A percentile compares a stretch with the other conserved stretches of the same genome.
Evolutionary conservation across 1,140 invertebrate genomes (phyloP).

Genomic region (Macrocentrus cingulum): DNA sequence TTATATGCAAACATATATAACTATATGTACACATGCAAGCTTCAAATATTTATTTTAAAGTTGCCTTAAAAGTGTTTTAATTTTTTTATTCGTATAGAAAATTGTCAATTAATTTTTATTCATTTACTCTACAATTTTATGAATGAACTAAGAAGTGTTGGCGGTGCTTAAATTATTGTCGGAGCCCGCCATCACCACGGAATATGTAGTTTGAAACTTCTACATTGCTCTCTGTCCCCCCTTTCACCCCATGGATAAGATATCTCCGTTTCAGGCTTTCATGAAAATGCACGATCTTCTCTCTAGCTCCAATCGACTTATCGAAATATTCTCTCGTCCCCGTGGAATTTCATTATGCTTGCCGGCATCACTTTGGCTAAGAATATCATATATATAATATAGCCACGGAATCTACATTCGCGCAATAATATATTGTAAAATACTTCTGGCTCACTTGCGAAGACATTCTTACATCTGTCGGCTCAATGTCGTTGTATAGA

Average conservation of each 20-base stretch:
- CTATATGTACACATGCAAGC: too few relatives aligned
- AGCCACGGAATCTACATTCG: neutral
- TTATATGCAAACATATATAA: too few relatives aligned
- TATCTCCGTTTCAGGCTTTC: neutral
- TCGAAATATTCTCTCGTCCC: constrained; percentile 16
- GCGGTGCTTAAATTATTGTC: constrained; percentile 18
- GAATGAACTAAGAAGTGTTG: constrained; percentile 5
- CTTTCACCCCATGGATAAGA: neutral
- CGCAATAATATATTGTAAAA: neutral
- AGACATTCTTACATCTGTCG: too few relatives aligned
- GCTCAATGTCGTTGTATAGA: neutral
- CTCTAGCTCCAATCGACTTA: constrained; percentile 11
- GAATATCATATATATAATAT: constrained; percentile 1
- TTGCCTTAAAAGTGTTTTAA: too few relatives aligned
- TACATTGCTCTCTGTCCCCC: neutral
- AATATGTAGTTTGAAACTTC: neutral
- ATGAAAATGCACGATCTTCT: neutral
- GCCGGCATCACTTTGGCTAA: constrained; percentile 15
- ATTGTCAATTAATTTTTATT: neutral
- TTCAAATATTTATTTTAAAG: too few relatives aligned
- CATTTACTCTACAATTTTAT: neutral
- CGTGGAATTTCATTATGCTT: constrained; percentile 26
- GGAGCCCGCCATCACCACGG: constrained; percentile 8
- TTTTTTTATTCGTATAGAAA: neutral
- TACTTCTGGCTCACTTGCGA: neutral